phyloP scores from a whole-genome alignment of 53 echinoderm and acorn worm genomes.

The Holothuria leucospilota region DNA sequence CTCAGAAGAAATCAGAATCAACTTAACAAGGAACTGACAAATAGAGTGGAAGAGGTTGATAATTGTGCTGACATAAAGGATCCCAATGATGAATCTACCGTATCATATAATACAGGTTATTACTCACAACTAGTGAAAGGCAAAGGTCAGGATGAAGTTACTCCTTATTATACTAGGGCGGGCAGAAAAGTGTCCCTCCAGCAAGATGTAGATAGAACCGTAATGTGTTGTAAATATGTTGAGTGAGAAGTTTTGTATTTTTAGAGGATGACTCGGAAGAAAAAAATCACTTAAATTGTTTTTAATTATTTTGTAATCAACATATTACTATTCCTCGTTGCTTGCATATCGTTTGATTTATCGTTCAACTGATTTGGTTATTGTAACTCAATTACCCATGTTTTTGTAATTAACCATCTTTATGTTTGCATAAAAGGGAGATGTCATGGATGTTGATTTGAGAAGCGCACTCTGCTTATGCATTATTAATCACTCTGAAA shows the following conservation, averaged over 20 bases:
- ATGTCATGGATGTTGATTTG: background rate
- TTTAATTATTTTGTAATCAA: background rate
- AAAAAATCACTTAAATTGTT: background rate
- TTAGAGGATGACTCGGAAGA: background rate
- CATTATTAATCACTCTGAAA: background rate
- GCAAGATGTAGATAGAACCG: too few species aligned
- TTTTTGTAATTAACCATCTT: background rate
- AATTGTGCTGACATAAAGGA: too few species aligned
- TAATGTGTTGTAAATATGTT: background rate
- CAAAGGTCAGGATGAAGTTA: too few species aligned
- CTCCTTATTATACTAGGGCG: too few species aligned
- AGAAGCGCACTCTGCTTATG: background rate
- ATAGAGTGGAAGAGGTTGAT: too few species aligned
- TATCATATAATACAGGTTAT: too few species aligned
- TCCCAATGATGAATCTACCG: too few species aligned
- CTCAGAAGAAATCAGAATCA: too few species aligned
- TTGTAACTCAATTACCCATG: background rate
- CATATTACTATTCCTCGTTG: background rate
- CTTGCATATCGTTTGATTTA: background rate
- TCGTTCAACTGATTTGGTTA: background rate
- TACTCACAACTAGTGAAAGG: too few species aligned
- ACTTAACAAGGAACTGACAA: too few species aligned
- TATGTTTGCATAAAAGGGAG: background rate
- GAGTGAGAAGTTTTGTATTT: background rate
- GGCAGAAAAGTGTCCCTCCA: slow-evolving; percentile 1